Conservation (phyloP, 2,888 invertebrate species). For the Synergus laeviventris region DNA sequence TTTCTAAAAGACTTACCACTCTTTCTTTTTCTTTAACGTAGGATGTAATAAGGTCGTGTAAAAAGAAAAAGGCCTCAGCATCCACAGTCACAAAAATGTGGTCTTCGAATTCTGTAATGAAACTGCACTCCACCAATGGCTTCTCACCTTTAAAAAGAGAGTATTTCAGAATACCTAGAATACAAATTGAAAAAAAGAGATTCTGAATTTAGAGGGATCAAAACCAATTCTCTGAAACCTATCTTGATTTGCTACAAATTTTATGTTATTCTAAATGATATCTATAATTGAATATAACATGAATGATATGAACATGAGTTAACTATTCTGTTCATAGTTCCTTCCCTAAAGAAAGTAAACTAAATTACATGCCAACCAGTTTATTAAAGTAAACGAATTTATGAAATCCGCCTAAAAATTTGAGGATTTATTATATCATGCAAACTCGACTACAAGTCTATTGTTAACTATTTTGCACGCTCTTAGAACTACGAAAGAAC, state of each 20-base stretch:
- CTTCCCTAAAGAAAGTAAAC: neutral
- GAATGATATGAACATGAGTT: too few species aligned
- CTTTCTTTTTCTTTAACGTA: constrained; percentile 96
- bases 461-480: neutral
- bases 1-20: constrained; percentile 78
- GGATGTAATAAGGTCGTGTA: constrained; percentile 97
- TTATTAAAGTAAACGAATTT: neutral
- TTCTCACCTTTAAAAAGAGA: constrained; percentile 80
- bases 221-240: neutral
- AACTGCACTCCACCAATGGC: constrained; percentile 95
- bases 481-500: neutral
- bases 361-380: neutral
- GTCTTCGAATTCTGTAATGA: constrained; percentile 98
- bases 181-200: neutral
- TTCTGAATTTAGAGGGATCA: neutral
- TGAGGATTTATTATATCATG: neutral
- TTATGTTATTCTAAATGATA: too few species aligned
- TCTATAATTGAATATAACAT: too few species aligned
- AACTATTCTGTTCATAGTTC: too few species aligned
- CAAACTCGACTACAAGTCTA: neutral
- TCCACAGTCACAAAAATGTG: constrained; percentile 99
- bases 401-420: neutral
- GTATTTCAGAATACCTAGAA: neutral
- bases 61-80: constrained; percentile 98
- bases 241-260: neutral